phyloP scores from a whole-genome alignment of 2,888 invertebrate genomes.

The Drosophila pegasa region DNA sequence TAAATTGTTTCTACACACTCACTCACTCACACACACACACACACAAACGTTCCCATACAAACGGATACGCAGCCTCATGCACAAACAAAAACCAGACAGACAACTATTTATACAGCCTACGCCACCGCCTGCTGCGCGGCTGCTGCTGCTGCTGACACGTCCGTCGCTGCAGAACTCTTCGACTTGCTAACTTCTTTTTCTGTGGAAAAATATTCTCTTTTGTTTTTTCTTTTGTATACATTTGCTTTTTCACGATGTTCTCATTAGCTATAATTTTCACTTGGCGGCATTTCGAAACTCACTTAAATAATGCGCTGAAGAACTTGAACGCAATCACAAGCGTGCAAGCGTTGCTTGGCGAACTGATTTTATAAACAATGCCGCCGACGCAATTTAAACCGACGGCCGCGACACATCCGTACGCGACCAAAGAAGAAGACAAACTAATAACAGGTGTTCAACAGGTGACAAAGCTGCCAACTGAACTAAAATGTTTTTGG shows the following conservation, averaged over 20 bases:
- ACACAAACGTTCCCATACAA: slow-evolving; percentile 21
- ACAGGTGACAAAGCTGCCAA: slow-evolving; percentile 55
- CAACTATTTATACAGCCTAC: slow-evolving; percentile 66
- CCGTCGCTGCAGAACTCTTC: slow-evolving; percentile 53
- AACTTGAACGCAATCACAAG: slow-evolving; percentile 40
- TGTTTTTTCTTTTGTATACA: slow-evolving; percentile 2
- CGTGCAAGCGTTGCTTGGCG: slow-evolving; percentile 26
- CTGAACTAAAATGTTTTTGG: slow-evolving; percentile 8
- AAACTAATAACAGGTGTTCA: slow-evolving; percentile 65
- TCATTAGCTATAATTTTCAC: slow-evolving; percentile 42
- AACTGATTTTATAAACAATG: slow-evolving; percentile 66
- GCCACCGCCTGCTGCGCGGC: slow-evolving; percentile 55
- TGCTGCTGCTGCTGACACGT: slow-evolving; percentile 35
- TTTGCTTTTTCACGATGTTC: slow-evolving; percentile 26
- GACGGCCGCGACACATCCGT: slow-evolving; percentile 64
- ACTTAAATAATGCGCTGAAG: slow-evolving; percentile 36
- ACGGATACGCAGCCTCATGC: slow-evolving; percentile 35
- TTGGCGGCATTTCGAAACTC: slow-evolving; percentile 61
- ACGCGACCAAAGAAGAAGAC: slow-evolving; percentile 51
- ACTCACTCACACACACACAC: slow-evolving; percentile 21
- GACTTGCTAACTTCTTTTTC: slow-evolving; percentile 28
- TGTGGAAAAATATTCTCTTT: neutral
- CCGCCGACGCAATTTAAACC: slow-evolving; percentile 68
- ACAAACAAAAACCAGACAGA: slow-evolving; percentile 61
- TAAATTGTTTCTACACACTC: slow-evolving; percentile 68